Evolutionary conservation across 2,888 invertebrate species (phyloP).

Genomic region (Malthinus seriepunctatus): DNA sequence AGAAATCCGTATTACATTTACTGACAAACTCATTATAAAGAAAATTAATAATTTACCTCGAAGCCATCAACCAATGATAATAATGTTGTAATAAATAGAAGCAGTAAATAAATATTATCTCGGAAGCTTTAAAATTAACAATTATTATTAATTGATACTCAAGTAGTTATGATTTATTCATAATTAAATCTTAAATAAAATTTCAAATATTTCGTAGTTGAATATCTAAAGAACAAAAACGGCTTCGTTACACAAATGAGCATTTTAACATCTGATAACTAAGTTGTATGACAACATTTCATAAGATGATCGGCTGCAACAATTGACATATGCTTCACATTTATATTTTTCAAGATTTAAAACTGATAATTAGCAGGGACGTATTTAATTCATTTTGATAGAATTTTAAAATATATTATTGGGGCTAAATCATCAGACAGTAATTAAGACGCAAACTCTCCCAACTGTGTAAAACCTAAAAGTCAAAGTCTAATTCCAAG

Average conservation of each 20-base stretch:
- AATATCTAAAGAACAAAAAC: conserved; percentile 24
- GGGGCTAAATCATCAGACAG: too few relatives aligned
- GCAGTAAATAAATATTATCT: too few relatives aligned
- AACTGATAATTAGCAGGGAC: conserved; percentile 42
- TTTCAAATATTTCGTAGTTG: conserved; percentile 13
- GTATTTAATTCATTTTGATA: conserved; percentile 14
- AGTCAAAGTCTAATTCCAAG: too few relatives aligned
- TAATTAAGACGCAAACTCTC: too few relatives aligned
- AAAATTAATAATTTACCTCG: too few relatives aligned
- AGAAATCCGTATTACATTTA: too few relatives aligned
- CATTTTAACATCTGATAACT: conserved; percentile 50
- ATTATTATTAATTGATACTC: neutral
- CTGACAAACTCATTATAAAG: too few relatives aligned
- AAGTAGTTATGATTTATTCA: neutral
- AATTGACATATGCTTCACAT: conserved; percentile 50
- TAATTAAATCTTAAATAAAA: conserved; percentile 1
- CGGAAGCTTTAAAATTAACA: too few relatives aligned
- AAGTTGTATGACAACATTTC: conserved; percentile 53
- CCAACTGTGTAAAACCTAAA: too few relatives aligned
- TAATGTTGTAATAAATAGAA: too few relatives aligned
- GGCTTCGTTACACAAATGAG: conserved; percentile 34
- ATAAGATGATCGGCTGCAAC: conserved; percentile 49
- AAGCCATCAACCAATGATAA: too few relatives aligned
- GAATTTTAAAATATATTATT: too few relatives aligned
- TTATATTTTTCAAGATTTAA: conserved; percentile 40